Base-by-base conservation (phyloP, 1,140 invertebrate genomes). In the Nasonia longicornis region DNA sequence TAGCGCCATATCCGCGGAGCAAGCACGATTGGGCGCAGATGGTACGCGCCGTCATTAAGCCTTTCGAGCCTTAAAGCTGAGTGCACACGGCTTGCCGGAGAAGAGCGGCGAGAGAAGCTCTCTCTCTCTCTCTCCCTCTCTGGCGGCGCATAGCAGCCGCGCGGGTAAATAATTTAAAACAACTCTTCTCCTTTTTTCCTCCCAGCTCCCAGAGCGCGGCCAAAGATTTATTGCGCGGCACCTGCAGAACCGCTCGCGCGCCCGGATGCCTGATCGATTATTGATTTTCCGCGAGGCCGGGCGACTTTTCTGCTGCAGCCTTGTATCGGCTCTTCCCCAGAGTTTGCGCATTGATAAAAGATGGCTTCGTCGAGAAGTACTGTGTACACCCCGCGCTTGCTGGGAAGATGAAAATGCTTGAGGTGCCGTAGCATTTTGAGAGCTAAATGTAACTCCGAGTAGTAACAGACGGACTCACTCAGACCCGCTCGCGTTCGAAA, bases 11-110 rank as follows among this genome's bases (percentile, higher is more conserved):
- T 85, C 83, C 78, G 83, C 80, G 83, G 83, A 81, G 81, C 79
- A 86, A 88, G 85, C 84, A 79, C 84, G 82, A 89, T 89, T 86
- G 87, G 87, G 83, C 85, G 85, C 87, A 89, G 87, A 89, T 89
- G 87, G 85, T 85, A 86, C 84, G 79, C 72, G 72, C 69, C 76
- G 72, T 77, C 77, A 74, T 80, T 80, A 80, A 83, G 84, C 84
- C 82, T 82, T 80, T 76, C 76, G 67, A 84, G 78, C 80, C 74
- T 82, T 79, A 79, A 75, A 82, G 63, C 79, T 70, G 45, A 76
- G 67, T 79, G 35, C 72, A 72, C 73, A 69, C 29, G 35, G 64
- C 52, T 58, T 58, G 67, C 38, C 31, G 48, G 42, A 14, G 78
- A 20, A 79, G 29, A 71, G 29, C 20, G 69, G 42, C 20, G 26